Percentiles rank a stretch among this genome's conserved stretches.
These are phyloP conservation scores for Tanytarsus gracilentus DNA, from an alignment of 2,888 invertebrate genomes.

Conservation along the genomic window DNA sequence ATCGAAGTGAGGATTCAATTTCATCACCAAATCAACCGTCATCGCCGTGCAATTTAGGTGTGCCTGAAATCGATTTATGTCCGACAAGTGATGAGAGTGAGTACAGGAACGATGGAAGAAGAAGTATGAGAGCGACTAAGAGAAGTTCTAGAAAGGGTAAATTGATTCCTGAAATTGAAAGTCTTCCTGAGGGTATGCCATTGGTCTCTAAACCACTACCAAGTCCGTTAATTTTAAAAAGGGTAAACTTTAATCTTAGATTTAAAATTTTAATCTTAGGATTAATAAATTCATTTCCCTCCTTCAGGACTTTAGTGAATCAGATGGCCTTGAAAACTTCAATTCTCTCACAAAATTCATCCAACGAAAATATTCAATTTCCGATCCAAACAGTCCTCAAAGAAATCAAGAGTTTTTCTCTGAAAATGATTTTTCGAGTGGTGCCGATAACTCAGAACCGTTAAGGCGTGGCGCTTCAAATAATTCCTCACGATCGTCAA, in stretches of 20 bases:
- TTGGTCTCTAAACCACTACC: conserved; percentile 38
- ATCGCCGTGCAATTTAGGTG: conserved; percentile 32
- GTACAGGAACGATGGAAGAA: conserved; percentile 25
- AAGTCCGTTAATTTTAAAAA: conserved; percentile 40
- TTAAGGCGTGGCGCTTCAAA: conserved; percentile 35
- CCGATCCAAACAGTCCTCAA: conserved; percentile 61
- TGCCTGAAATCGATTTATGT: conserved; percentile 39
- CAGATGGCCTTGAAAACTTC: conserved; percentile 18
- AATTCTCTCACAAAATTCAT: neutral
- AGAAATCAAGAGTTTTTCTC: conserved; percentile 57
- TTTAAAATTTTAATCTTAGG: conserved; percentile 16
- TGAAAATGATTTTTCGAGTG: conserved; percentile 46
- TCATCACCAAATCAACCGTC: conserved; percentile 16
- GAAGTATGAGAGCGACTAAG: neutral
- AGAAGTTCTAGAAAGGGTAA: conserved; percentile 33
- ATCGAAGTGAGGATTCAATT: conserved; percentile 8
- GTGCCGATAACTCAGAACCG: conserved; percentile 44
- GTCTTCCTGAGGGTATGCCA: conserved; percentile 40
- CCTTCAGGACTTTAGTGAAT: conserved; percentile 30
- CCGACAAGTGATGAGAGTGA: conserved; percentile 35
- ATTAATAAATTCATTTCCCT: conserved; percentile 29
- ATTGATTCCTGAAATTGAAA: conserved; percentile 39
- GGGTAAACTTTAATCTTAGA: conserved; percentile 32
- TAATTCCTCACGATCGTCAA: conserved; percentile 34
- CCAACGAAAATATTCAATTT: conserved; percentile 41